Conservation (phyloP, 2,888 invertebrate genomes). For the Tetanocera ferruginea region DNA sequence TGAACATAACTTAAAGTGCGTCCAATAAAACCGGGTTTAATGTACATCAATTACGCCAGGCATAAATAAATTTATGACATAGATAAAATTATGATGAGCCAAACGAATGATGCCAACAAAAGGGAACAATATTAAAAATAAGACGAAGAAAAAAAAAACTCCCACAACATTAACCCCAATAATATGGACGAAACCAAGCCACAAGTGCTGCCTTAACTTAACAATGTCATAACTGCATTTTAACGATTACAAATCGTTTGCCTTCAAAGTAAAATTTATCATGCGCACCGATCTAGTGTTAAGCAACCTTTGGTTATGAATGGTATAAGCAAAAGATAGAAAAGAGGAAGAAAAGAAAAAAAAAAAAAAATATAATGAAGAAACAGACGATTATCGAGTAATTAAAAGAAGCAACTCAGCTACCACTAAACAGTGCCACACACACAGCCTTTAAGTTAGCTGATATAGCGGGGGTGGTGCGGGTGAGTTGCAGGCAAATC, state of each 20-base stretch:
- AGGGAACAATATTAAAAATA: too few relatives aligned
- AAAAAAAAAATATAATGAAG: conserved; percentile 22
- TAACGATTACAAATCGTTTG: conserved; percentile 35
- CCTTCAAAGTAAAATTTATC: conserved; percentile 36
- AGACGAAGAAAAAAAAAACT: neutral
- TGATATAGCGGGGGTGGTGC: too few relatives aligned
- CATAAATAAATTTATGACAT: conserved; percentile 29
- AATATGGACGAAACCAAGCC: too few relatives aligned
- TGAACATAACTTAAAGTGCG: neutral
- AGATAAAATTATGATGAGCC: neutral
- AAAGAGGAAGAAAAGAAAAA: neutral
- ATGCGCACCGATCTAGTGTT: conserved; percentile 14
- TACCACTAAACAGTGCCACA: too few relatives aligned
- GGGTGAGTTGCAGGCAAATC: too few relatives aligned
- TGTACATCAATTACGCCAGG: conserved; percentile 14
- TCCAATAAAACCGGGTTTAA: conserved; percentile 11
- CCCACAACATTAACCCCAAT: neutral
- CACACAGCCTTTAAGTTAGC: too few relatives aligned
- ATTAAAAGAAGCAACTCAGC: conserved; percentile 17
- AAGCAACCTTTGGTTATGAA: neutral
- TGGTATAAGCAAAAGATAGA: too few relatives aligned
- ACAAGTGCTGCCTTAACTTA: conserved; percentile 19
- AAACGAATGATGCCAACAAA: neutral
- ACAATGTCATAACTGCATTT: conserved; percentile 28
- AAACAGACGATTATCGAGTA: conserved; percentile 30